Conservation (phyloP, 2,888 invertebrate species). For the Synanthedon tipuliformis region DNA sequence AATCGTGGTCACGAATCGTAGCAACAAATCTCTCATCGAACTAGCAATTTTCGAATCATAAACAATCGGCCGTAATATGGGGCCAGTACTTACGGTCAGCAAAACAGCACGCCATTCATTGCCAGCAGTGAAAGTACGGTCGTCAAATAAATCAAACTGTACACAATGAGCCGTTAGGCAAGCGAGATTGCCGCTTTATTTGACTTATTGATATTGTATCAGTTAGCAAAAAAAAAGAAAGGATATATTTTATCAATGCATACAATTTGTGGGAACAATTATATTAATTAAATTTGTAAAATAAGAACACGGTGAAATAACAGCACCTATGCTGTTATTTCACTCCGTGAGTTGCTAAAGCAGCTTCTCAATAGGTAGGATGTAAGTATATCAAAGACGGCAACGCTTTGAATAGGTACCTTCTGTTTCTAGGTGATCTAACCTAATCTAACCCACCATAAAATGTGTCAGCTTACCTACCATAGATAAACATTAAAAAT, state of each 20-base stretch:
- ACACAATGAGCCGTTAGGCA: conserved; percentile 43
- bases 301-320: no score
- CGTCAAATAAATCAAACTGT: conserved; percentile 53
- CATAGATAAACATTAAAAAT: no score
- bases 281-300: background rate
- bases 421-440: no score
- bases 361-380: no score
- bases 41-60: conserved; percentile 25
- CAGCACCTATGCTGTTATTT: no score
- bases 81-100: background rate
- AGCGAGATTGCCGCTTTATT: conserved; percentile 44
- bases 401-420: no score
- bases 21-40: conserved; percentile 18
- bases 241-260: background rate
- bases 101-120: background rate
- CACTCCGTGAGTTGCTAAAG: no score
- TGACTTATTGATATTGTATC: conserved; percentile 33
- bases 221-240: conserved; percentile 20
- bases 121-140: conserved; percentile 41
- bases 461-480: no score
- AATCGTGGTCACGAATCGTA: conserved; percentile 9
- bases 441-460: no score
- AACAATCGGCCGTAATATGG: conserved; percentile 19
- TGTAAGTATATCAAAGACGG: no score
- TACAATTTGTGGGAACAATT: background rate